Base-by-base conservation (phyloP, 2,888 invertebrate species). In the Rhagonycha lutea region DNA sequence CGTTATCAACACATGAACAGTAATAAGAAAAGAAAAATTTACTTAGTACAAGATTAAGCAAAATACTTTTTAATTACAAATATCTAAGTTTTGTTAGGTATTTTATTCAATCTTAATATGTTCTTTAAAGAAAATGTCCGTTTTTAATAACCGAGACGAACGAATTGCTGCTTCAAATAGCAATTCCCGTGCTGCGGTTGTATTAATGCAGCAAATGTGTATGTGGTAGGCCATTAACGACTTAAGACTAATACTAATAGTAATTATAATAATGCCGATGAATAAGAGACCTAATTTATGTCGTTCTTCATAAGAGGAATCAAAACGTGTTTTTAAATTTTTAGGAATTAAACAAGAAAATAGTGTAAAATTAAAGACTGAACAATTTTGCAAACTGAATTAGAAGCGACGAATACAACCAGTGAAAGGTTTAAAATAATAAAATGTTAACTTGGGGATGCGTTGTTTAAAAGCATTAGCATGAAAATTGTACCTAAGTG, bases 1-100 rank as follows among this genome's bases (percentile, higher is more conserved):
- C 86, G 86, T 75, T 87, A 87, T 75, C 87, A 86, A 78, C 83
- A 84, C 76, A 81, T 86, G 68, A 86, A 84, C 71, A 86, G 84
- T 76, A 86, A 85, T 23, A 79, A 77, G 63, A 72, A 70, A 73
- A 62, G 79, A 74, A 80, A 80, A 72, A 76, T 78, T 28, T 78
- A 78, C 63, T 65, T 72, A 11, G 12, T 78, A 18, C 77, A 78
- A 71, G 65, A 77, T 65, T 77, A 74, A 77, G 61, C 47, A 24
- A n/a, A 47, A n/a, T n/a, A 47, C n/a, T 47, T 47, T n/a, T 47
- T 47, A 47, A 47, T 68, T 47, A 47, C 7, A 63, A 70, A 63
- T 63, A 62, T 14, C 14, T 65, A 32, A 62, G 62, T 28, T 60
- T 60, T 70, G 29, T 23, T 29, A 62, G 23, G 62, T 70, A 65